Percentiles rank a stretch among this genome's conserved stretches.
Conservation (phyloP, 92 coral and sea anemone species). For the Heliopora coerulea region DNA sequence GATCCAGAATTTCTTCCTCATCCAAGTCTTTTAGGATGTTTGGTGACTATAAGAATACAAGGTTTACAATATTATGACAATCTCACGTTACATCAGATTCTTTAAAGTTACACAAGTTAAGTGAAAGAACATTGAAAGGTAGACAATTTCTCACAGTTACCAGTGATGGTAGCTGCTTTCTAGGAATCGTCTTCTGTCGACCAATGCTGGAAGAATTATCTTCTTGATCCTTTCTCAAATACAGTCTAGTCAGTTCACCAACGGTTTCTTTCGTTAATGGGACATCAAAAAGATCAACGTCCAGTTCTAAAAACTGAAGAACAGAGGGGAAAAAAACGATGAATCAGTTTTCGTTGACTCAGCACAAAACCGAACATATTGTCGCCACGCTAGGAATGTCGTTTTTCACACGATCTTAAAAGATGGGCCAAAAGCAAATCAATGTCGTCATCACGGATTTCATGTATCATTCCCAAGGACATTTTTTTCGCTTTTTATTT, state of each 20-base stretch:
- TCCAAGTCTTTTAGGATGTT: conserved; percentile 1
- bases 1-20: background rate
- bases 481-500: no score
- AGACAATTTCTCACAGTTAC: no score
- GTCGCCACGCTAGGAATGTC: no score
- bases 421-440: no score
- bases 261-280: conserved; percentile 67
- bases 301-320: conserved; percentile 52
- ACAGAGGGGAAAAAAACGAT: background rate
- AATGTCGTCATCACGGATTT: no score
- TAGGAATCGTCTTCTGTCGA: background rate
- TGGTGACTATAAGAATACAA: background rate
- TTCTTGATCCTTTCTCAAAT: conserved; percentile 33
- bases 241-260: conserved; percentile 75
- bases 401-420: no score
- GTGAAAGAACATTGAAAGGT: no score
- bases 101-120: background rate
- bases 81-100: no score
- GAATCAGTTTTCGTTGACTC: no score
- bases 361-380: no score
- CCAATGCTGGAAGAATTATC: background rate
- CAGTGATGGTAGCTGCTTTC: background rate
- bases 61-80: no score
- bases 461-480: no score
- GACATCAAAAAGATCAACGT: conserved; percentile 59